Evolutionary conservation across 2,888 invertebrate species (phyloP), one percentile per base, ranked within the genome.

Genomic region (Erebia aethiops): DNA sequence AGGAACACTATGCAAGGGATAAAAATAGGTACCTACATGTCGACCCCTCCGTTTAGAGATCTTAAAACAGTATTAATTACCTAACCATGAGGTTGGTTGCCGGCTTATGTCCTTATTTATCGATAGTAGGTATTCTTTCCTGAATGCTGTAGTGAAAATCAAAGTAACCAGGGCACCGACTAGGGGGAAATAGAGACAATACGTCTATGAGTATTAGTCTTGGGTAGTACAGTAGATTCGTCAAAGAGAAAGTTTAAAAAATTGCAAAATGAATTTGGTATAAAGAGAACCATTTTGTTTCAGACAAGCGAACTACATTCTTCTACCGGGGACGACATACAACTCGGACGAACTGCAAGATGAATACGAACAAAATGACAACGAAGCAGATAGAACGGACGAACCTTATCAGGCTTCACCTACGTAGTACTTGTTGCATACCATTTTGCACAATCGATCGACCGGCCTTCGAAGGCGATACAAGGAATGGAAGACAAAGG

Each of bases 271-370:
- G 10, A 18, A 54, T 54, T 43, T 58, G 5, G 51, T n/a, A 51
- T 51, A 8, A 60, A 4, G 10, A 35, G 9, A 46, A 14, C 9
- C 43, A 70, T 76, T 56, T 78, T 71, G 74, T 78, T 77, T 67
- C 87, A 92, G 92, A 76, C 81, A 85, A 41, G 82, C 87, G 26
- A 82, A 85, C 0, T 92, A 92, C 80, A 87, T 87, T 49, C 77
- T 83, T 2, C 83, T 92, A 2, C 88, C 88, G 0, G 91, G 92
- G 0, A 85, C 80, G 0, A 81, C 78, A 2, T 75, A 79, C 18
- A 70, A 81, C 0, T 77, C 79, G 1, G 84, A 84, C 7, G 78
- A 83, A 7, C 65, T 75, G 7, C 76, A 77, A 14, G 77, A 80
- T 3, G 71, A 72, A 1, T 71, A 74, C 10, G 71, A 70, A 18